These are phyloP conservation scores for Melanostigma gelatinosum DNA, from an alignment of 2,113 vertebrate genomes.

Conservation along the genomic window DNA sequence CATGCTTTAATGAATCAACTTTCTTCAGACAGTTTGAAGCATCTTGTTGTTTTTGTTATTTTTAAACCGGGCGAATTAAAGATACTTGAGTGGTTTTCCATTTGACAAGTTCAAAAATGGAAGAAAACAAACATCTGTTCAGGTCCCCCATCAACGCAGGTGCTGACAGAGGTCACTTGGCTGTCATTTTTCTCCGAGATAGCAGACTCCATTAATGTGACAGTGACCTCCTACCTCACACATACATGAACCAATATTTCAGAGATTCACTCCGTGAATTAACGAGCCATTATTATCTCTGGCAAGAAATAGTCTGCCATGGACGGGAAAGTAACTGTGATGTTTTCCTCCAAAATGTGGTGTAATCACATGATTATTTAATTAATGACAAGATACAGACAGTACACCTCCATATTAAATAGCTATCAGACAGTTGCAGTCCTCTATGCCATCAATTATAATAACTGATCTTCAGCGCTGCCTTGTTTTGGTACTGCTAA, in stretches of 20 bases:
- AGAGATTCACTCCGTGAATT: constrained; percentile 16
- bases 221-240: constrained; percentile 17
- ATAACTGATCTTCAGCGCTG: background rate
- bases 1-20: constrained; percentile 7
- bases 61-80: background rate
- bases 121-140: constrained; percentile 34
- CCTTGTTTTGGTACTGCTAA: background rate
- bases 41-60: background rate
- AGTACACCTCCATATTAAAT: background rate
- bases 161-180: constrained; percentile 46
- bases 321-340: background rate
- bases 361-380: background rate
- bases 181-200: constrained; percentile 24
- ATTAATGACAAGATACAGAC: background rate
- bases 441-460: background rate
- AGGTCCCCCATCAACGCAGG: constrained; percentile 13
- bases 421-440: background rate
- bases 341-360: constrained; percentile 7
- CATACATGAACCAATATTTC: constrained; percentile 28
- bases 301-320: background rate
- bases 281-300: constrained; percentile 28
- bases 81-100: background rate
- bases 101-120: background rate
- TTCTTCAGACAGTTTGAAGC: constrained; percentile 6
- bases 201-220: constrained; percentile 27